A percentile compares a stretch with the other conserved stretches of the same genome.
Conservation (phyloP, 2,113 vertebrate genomes). For the Lamprotornis superbus region DNA sequence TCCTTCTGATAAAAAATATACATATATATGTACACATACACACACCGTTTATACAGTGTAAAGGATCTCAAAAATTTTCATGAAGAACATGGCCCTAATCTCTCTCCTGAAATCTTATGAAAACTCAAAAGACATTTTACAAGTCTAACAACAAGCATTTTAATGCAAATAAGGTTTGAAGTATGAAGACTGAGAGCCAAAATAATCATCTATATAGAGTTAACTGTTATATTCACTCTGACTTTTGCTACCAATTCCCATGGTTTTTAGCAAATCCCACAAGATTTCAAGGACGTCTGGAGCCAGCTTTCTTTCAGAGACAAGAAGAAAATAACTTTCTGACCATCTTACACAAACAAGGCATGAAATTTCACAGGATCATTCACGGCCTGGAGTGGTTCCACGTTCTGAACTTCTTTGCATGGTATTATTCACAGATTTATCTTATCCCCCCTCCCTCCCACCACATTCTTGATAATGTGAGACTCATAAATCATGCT, state of each 20-base stretch:
- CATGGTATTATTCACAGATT: not conserved
- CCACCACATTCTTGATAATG: not conserved
- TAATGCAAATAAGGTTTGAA: not conserved
- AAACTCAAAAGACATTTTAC: not conserved
- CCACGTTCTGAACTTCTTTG: not conserved
- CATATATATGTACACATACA: not conserved
- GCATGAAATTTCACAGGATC: not conserved
- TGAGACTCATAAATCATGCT: not conserved
- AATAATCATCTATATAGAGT: not conserved
- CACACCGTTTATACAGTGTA: not conserved
- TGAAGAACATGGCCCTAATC: not conserved
- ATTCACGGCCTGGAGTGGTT: not conserved
- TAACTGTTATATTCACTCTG: not conserved
- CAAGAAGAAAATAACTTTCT: slow-evolving; percentile 11
- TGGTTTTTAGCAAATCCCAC: not conserved
- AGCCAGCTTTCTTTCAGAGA: not conserved
- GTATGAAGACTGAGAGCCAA: not conserved
- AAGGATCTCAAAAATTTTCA: not conserved
- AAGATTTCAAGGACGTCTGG: not conserved
- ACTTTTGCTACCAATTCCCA: not conserved
- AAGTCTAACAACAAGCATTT: not conserved
- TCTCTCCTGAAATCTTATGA: not conserved
- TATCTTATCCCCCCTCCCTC: not conserved
- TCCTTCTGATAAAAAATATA: not conserved
- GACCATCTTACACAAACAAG: not conserved